Base-by-base conservation (phyloP, 2,797 vertebrate species). In the Alfaro cultratus region DNA sequence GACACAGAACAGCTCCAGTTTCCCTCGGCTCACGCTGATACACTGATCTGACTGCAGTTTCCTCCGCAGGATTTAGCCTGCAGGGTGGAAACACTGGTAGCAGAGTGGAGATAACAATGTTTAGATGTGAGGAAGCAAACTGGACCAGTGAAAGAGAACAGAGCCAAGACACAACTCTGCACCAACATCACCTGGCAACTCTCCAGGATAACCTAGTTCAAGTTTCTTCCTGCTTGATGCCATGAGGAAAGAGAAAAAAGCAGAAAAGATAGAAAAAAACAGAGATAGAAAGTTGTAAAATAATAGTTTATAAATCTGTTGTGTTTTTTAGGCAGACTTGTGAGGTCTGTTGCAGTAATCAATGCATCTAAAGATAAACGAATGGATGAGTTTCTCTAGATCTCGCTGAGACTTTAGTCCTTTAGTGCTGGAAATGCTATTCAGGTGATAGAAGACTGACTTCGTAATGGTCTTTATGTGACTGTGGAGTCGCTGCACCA, bases 181-280 rank as follows among this genome's bases (percentile, higher is more conserved):
- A 55, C 86, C 82, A 87, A 92, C 91, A 90, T 84, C 85, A 84
- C 76, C 89, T 93, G 94, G 94, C 90, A 88, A 79, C 76, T 82
- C 83, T 92, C 91, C 91, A 89, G 89, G 76, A 53, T 93, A 92
- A 94, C 92, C 92, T 93, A 74, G 86, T 93, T 93, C 90, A 94
- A 92, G 91, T 88, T 87, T 85, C 80, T 88, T 86, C 80, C 82
- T 74, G 87, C 60, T 85, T 88, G 89, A 91, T 90, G 86, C 85
- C 93, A 84, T 88, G 84, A 82, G 88, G 77, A 82, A 74, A 88
- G 80, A 75, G 15, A 60, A 39, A 68, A 39, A 0, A 64, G 62
- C 31, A 64, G 36, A 21, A 3, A 36, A 36, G 21, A 2, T 8
- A 21, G 7, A 21, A 9, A 18, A 36, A 36, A 31, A 13, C 16